Base-by-base conservation (phyloP, 1,140 invertebrate genomes). In the Pemphigus obesinymphae region DNA sequence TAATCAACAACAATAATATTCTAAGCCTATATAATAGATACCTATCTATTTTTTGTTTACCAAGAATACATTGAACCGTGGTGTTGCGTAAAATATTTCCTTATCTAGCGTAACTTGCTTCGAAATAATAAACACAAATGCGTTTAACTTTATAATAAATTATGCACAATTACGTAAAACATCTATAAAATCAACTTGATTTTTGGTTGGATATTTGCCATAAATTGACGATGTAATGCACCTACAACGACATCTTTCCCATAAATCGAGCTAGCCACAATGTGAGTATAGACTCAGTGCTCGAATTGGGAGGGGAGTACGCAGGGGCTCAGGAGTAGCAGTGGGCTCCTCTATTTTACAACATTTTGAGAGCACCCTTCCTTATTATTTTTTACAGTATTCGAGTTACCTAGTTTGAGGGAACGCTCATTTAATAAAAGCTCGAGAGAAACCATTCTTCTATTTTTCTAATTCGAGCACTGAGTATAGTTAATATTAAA, bases 261-360 rank as follows among this genome's bases (percentile, higher is more conserved):
- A 53, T 58, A 55, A 58, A 78, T 5, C n/a, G 73, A 78, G 73
- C 73, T 78, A 58, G 73, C 73, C 53, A 78, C 73, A 17, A 72
- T 43, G 26, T 73, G 11, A 31, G 26, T 40, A 34, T 26, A n/a
- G n/a, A n/a, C n/a, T n/a, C n/a, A n/a, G n/a, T n/a, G n/a, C n/a
- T n/a, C n/a, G n/a, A n/a, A n/a, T n/a, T n/a, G n/a, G n/a, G n/a
- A n/a, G n/a, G n/a, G n/a, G n/a, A n/a, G n/a, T n/a, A n/a, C n/a
- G n/a, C n/a, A n/a, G n/a, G n/a, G n/a, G n/a, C n/a, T n/a, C n/a
- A n/a, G n/a, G n/a, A n/a, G n/a, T n/a, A n/a, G n/a, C n/a, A n/a
- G n/a, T n/a, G n/a, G n/a, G n/a, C n/a, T n/a, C n/a, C n/a, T n/a
- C n/a, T n/a, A n/a, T n/a, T n/a, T n/a, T n/a, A n/a, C n/a, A n/a